Conservation (phyloP, 2,113 vertebrate species). For the Psilopsiagon aymara region DNA sequence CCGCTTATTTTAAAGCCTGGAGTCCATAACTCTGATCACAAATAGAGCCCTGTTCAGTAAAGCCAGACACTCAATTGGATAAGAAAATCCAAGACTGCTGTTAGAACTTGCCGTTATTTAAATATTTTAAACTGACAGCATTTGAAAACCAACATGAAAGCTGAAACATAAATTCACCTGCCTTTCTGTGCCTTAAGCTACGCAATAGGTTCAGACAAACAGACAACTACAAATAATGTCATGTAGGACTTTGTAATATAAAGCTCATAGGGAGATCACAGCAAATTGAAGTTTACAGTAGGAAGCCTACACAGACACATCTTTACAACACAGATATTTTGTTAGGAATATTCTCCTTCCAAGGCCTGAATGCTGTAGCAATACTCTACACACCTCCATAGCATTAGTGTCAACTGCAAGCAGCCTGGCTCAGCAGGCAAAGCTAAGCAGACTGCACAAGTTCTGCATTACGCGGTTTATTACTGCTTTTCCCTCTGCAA, state of each 20-base stretch:
- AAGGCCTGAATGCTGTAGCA: not conserved
- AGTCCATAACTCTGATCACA: not conserved
- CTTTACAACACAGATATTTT: not conserved
- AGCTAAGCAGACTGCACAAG: not conserved
- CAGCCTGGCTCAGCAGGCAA: not conserved
- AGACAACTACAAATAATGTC: conserved; percentile 18
- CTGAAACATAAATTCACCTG: conserved; percentile 49
- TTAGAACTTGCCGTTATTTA: conserved; percentile 5
- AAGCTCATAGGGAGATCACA: conserved; percentile 6
- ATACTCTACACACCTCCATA: not conserved
- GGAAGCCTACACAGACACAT: not conserved
- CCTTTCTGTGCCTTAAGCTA: conserved; percentile 25
- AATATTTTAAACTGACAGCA: conserved; percentile 37
- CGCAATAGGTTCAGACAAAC: conserved; percentile 32
- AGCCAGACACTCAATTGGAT: not conserved
- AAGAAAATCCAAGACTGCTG: not conserved
- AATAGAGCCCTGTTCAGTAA: not conserved
- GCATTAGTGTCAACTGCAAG: not conserved
- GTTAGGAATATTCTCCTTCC: not conserved
- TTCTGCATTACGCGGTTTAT: not conserved
- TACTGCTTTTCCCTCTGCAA: not conserved
- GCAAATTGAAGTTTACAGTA: not conserved
- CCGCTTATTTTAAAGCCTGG: not conserved
- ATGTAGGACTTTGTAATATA: conserved; percentile 6
- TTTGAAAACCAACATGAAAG: conserved; percentile 39